A percentile compares a stretch with the other conserved stretches of the same genome.
Evolutionary conservation across 2,888 invertebrate genomes (phyloP).

Genomic region (Cephus sareptanus): DNA sequence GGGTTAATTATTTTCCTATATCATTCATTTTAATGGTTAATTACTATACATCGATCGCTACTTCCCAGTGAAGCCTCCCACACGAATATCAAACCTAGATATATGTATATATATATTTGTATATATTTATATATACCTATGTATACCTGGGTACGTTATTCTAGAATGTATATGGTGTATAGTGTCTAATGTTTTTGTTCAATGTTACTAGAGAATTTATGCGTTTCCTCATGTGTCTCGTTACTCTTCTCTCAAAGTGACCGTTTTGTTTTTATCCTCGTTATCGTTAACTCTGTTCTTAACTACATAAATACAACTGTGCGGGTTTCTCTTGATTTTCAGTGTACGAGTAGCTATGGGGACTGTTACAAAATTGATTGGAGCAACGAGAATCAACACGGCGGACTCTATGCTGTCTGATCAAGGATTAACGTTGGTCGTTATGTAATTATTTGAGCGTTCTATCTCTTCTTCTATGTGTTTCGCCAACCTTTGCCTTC

Average conservation of each 20-base stretch:
- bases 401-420: not conserved
- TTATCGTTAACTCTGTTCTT: not conserved
- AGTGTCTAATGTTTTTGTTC: not conserved
- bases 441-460: not conserved
- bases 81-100: conserved; percentile 42
- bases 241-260: not conserved
- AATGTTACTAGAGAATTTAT: not conserved
- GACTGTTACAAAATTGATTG: not conserved
- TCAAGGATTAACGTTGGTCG: not conserved
- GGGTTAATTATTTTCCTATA: not conserved
- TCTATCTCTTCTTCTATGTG: not conserved
- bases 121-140: conserved; percentile 13
- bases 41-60: conserved; percentile 45
- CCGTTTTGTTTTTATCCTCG: not conserved
- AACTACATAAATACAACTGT: not conserved
- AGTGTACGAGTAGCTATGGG: not conserved
- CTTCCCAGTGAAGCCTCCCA: conserved; percentile 39
- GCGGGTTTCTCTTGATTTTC: not conserved
- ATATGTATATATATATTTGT: conserved; percentile 26
- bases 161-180: not conserved
- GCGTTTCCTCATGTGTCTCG: not conserved
- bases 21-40: conserved; percentile 30
- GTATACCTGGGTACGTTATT: conserved; percentile 11
- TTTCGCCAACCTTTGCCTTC: not conserved
- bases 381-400: not conserved